Percentiles rank a stretch among this genome's conserved stretches.
Evolutionary conservation across 2,888 invertebrate species (phyloP).

Genomic region (Aleiodes leptofemur): DNA sequence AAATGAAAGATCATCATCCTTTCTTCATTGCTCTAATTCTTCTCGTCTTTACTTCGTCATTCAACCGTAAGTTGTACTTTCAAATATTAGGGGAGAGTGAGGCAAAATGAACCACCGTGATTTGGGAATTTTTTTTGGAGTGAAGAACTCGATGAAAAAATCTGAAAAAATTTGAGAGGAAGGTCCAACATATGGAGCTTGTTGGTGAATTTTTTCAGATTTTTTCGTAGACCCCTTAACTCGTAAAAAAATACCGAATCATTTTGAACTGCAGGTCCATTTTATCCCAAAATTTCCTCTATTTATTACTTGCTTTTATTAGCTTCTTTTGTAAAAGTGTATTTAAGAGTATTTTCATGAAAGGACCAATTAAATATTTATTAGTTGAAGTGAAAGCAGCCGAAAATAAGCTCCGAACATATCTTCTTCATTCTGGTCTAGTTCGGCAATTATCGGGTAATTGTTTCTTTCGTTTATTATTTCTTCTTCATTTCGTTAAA

Average conservation of each 20-base stretch:
- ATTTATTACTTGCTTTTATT: constrained; percentile 7
- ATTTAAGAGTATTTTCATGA: neutral
- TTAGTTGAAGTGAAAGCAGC: constrained; percentile 13
- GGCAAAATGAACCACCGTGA: no score
- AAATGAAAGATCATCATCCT: constrained; percentile 60
- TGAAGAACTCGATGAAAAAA: no score
- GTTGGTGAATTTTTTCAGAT: no score
- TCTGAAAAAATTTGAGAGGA: no score
- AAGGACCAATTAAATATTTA: neutral
- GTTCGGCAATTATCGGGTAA: constrained; percentile 2
- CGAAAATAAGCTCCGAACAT: constrained; percentile 1
- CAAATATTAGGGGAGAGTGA: neutral
- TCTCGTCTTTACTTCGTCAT: constrained; percentile 60
- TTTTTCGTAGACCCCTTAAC: no score
- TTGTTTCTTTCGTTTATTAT: neutral
- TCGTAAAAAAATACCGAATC: no score
- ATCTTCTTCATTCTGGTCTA: constrained; percentile 23
- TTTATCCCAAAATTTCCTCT: neutral
- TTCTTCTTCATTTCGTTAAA: neutral
- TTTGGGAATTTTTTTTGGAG: no score
- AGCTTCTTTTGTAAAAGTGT: neutral
- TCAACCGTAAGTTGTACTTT: constrained; percentile 61
- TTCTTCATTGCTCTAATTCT: constrained; percentile 58
- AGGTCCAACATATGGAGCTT: no score
- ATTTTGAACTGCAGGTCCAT: neutral